Conservation (phyloP, 23 tunicate species). For the Diplosoma virens region DNA sequence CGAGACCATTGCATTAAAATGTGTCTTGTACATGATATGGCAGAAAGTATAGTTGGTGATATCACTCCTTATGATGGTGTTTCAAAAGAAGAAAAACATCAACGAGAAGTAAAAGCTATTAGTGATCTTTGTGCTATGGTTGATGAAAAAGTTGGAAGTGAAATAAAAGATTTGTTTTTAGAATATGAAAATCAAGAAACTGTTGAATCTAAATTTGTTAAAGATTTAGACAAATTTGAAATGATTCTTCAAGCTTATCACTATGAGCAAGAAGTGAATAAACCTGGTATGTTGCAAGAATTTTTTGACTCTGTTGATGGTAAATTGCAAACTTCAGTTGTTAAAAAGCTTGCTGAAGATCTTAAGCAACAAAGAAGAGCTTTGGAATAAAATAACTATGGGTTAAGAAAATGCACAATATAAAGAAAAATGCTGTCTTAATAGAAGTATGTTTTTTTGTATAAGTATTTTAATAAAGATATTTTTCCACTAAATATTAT, state of each 20-base stretch:
- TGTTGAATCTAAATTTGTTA: constrained; percentile 72
- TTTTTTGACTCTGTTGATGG: constrained; percentile 83
- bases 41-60: constrained; percentile 95
- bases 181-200: constrained; percentile 87
- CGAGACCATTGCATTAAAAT: constrained; percentile 78
- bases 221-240: constrained; percentile 90
- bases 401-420: too few relatives aligned
- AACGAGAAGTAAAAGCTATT: constrained; percentile 44
- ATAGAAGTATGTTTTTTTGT: too few relatives aligned
- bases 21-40: constrained; percentile 94
- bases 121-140: constrained; percentile 17
- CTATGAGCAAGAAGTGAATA: constrained; percentile 55
- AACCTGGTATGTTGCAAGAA: constrained; percentile 68
- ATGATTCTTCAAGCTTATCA: constrained; percentile 84
- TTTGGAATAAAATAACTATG: too few relatives aligned
- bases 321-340: constrained; percentile 18
- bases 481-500: too few relatives aligned
- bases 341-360: constrained; percentile 36
- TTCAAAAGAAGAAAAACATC: constrained; percentile 68
- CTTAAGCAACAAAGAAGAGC: constrained; percentile 21
- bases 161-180: constrained; percentile 37
- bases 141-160: constrained; percentile 29
- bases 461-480: too few relatives aligned
- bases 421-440: too few relatives aligned
- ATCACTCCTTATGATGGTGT: constrained; percentile 73